Base-by-base conservation (phyloP, 2,113 vertebrate species). In the Condylura cristata region DNA sequence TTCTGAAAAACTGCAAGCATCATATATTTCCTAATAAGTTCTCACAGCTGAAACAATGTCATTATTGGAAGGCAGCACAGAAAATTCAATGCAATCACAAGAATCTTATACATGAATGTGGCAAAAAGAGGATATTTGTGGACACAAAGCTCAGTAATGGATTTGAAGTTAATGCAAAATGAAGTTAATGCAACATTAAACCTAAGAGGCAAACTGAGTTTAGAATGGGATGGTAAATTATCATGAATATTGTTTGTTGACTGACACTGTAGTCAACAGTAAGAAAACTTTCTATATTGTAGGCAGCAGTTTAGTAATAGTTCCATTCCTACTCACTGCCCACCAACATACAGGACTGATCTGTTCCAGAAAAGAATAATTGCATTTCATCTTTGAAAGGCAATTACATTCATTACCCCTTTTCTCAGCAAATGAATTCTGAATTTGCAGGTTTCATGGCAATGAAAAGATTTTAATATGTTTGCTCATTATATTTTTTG, bases 21-120 rank as follows among this genome's bases (percentile, higher is more conserved):
- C 95, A 86, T 92, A 81, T 94, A 94, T 97, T 98, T 97, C 87
- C 93, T 97, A 97, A 84, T 97, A 97, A 94, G 80, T 95, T 97
- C 88, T 96, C 46, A 34, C 89, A 97, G 95, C 96, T 97, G 96
- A 97, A 96, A 96, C 32, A 89, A 37, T 97, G 89, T 97, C 92
- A 93, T 97, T 97, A 97, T 80, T 82, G 89, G 82, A 95, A 96
- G 12, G 16, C 93, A 97, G 82, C 82, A 96, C 72, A 75, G 30
- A 80, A 95, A 96, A 93, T 92, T 96, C 92, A 96, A 83, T 93
- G 80, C 95, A 96, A 96, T 89, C 61, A 93, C 85, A 97, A 96
- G 86, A 96, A 95, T 95, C 89, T 95, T 94, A 96, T 89, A 96
- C 95, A 97, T 93, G 97, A 97, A 96, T 90, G 70, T 94, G 90